phyloP scores from a whole-genome alignment of 2,113 vertebrate genomes.

The Pipa parva region DNA sequence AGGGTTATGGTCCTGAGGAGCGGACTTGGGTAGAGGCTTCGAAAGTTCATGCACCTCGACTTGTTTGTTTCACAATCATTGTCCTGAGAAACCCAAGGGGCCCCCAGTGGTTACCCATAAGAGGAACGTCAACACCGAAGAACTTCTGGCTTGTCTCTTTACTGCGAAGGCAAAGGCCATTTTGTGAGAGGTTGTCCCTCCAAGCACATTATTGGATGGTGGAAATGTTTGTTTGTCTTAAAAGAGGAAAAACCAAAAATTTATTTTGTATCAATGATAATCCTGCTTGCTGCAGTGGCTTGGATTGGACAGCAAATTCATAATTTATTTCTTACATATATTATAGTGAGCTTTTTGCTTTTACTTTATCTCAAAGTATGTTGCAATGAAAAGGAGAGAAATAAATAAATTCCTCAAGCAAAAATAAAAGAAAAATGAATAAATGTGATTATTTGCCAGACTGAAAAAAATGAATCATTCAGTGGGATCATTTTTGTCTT shows the following conservation, averaged over 20 bases:
- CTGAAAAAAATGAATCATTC: constrained; percentile 33
- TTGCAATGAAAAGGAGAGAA: constrained; percentile 90
- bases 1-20: too few relatives aligned
- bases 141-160: too few relatives aligned
- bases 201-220: constrained; percentile 90
- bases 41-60: too few relatives aligned
- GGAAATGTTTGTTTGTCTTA: constrained; percentile 82
- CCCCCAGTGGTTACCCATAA: too few relatives aligned
- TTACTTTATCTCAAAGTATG: constrained; percentile 87
- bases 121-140: too few relatives aligned
- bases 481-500: constrained; percentile 35
- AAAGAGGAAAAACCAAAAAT: constrained; percentile 97
- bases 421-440: constrained; percentile 97
- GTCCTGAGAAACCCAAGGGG: too few relatives aligned
- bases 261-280: constrained; percentile 91
- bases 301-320: constrained; percentile 98
- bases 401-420: constrained; percentile 96
- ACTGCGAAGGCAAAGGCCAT: too few relatives aligned
- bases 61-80: too few relatives aligned
- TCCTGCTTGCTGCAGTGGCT: constrained; percentile 78
- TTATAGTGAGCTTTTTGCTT: constrained; percentile 89
- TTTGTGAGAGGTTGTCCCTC: too few relatives aligned
- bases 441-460: constrained; percentile 47
- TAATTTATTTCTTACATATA: constrained; percentile 92
- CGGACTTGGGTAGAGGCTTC: too few relatives aligned